Evolutionary conservation across 2,113 vertebrate species (phyloP).

Genomic region (Eclectus roratus): DNA sequence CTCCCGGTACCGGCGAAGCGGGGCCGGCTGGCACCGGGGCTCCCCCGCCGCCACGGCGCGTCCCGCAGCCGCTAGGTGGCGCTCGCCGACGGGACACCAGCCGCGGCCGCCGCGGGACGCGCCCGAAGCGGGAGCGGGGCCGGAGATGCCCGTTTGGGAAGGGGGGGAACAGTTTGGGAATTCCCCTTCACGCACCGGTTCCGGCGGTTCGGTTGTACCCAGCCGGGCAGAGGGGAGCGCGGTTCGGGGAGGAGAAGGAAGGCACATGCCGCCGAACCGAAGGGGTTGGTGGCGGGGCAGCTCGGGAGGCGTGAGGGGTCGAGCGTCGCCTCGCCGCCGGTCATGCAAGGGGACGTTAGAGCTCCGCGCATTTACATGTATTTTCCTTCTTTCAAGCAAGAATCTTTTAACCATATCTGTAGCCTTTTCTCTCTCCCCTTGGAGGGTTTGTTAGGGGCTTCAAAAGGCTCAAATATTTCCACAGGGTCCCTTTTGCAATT

Average conservation of each 20-base stretch:
- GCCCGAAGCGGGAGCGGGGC: neutral
- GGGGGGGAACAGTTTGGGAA: neutral
- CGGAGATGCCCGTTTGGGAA: neutral
- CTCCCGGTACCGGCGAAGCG: constrained; percentile 65
- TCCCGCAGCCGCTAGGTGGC: constrained; percentile 80
- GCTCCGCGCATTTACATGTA: neutral
- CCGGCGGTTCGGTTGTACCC: neutral
- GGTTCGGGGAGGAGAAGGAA: neutral
- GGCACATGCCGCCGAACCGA: neutral
- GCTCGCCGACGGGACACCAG: constrained; percentile 9
- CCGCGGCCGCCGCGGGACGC: neutral
- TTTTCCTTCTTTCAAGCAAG: neutral
- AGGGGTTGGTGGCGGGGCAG: neutral
- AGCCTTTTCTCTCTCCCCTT: constrained; percentile 42
- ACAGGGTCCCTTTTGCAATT: constrained; percentile 68
- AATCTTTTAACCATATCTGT: neutral
- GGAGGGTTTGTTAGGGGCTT: constrained; percentile 43
- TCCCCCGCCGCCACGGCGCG: neutral
- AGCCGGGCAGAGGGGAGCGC: neutral
- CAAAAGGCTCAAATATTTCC: constrained; percentile 65
- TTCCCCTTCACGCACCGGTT: neutral
- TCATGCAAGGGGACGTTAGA: neutral
- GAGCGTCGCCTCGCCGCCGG: neutral
- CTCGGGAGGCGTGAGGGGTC: neutral
- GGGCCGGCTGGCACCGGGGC: constrained; percentile 16